These are phyloP conservation scores for Coptotermes formosanus DNA, from an alignment of 1,140 invertebrate species.

Conservation along the genomic window DNA sequence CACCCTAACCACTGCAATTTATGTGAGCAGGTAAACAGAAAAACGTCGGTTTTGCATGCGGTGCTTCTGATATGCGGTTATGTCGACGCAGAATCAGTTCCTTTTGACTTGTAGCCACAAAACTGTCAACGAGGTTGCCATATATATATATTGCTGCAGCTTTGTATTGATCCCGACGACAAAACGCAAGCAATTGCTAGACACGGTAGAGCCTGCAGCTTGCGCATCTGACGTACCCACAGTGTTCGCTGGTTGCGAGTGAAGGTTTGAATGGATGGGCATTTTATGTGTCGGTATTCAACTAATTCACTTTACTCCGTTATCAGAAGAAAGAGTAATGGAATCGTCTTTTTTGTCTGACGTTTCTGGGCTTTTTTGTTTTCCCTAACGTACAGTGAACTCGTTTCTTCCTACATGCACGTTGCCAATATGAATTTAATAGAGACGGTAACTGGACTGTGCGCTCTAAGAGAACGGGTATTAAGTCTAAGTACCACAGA, in stretches of 20 bases:
- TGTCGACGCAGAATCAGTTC: not conserved
- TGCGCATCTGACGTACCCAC: not conserved
- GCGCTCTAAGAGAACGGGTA: no score
- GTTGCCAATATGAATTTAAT: no score
- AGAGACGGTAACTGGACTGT: no score
- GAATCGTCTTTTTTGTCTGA: not conserved
- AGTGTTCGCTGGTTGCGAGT: no score
- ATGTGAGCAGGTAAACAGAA: not conserved
- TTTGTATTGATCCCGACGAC: not conserved
- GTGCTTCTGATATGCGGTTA: not conserved
- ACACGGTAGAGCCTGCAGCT: not conserved
- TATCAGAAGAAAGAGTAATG: not conserved
- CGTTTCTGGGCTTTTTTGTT: not conserved
- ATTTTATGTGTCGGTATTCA: not conserved
- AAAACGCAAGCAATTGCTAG: not conserved
- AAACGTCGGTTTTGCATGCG: not conserved
- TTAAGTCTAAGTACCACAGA: no score
- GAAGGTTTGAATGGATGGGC: not conserved
- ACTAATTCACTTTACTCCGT: not conserved
- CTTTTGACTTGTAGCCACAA: not conserved
- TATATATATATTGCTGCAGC: not conserved
- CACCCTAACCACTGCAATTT: not conserved
- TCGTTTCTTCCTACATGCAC: no score
- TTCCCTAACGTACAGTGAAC: not conserved
- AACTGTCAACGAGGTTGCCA: not conserved